Conservation (phyloP, 2,113 vertebrate genomes). For the pig (Sus scrofa) region T2T-Sscrofa CM000814.6:12305501-12306000, state of each 20-base stretch:
- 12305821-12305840: too few species aligned
- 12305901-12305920: too few species aligned
- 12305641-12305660: fast-evolving
- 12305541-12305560: not conserved
- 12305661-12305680: not conserved
- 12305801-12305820: not conserved
- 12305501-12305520: not conserved
- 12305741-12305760: not conserved
- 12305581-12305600: not conserved
- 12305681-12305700: not conserved
- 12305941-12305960: not conserved
- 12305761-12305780: not conserved
- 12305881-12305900: too few species aligned
- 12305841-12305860: too few species aligned
- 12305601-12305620: not conserved
- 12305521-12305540: not conserved
- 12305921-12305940: too few species aligned
- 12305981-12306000: not conserved
- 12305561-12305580: not conserved
- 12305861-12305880: too few species aligned
- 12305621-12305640: too few species aligned
- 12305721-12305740: not conserved
- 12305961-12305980: not conserved
- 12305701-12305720: not conserved
- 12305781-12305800: not conserved